Conservation (phyloP, 2,888 invertebrate species). For the Nomada goodeniana region DNA sequence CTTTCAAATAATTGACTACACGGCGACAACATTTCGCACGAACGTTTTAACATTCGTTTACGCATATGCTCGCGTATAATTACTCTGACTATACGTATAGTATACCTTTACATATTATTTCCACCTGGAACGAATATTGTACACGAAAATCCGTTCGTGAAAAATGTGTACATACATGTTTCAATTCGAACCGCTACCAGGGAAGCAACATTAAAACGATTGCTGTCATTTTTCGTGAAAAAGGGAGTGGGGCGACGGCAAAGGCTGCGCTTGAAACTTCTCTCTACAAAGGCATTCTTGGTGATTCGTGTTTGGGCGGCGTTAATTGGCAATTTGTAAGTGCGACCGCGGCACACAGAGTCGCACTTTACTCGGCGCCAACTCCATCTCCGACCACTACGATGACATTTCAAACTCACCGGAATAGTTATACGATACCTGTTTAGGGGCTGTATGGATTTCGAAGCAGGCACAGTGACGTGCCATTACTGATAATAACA, state of each 20-base stretch:
- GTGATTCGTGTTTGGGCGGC: slow-evolving; percentile 52
- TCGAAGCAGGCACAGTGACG: background rate
- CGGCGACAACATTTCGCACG: too few species aligned
- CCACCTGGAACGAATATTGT: too few species aligned
- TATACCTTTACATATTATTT: too few species aligned
- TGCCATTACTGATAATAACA: background rate
- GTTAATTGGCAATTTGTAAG: slow-evolving; percentile 71
- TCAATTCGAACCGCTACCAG: too few species aligned
- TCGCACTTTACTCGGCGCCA: slow-evolving; percentile 52
- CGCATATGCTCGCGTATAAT: too few species aligned
- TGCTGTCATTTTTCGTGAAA: background rate
- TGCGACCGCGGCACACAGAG: slow-evolving; percentile 52
- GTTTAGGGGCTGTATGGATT: slow-evolving; percentile 7
- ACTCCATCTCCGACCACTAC: slow-evolving; percentile 49
- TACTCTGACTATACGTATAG: too few species aligned
- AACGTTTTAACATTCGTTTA: too few species aligned
- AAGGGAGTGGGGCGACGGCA: background rate
- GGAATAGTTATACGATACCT: slow-evolving; percentile 10
- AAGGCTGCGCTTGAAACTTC: background rate
- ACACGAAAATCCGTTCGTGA: too few species aligned
- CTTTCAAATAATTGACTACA: too few species aligned
- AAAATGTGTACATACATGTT: too few species aligned
- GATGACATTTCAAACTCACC: slow-evolving; percentile 40
- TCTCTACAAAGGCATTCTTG: slow-evolving; percentile 38
- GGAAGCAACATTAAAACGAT: too few species aligned